These are phyloP conservation scores for Amblyopsis hoosieri DNA, from an alignment of 2,797 vertebrate genomes.

Conservation along the genomic window DNA sequence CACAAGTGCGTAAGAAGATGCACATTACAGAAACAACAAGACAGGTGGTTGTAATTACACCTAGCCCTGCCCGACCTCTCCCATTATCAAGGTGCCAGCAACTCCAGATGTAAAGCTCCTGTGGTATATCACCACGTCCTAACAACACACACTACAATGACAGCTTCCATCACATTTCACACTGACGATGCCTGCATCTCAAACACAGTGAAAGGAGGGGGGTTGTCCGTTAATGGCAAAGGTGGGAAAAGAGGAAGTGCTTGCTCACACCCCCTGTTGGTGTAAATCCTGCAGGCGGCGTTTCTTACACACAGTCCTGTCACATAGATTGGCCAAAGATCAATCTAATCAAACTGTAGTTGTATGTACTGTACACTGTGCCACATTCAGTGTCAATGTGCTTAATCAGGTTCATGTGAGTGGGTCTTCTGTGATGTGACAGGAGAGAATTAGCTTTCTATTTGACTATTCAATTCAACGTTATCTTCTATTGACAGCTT, in stretches of 20 bases:
- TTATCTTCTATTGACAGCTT: constrained; percentile 9
- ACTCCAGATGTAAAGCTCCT: constrained; percentile 66
- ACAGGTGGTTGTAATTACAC: constrained; percentile 40
- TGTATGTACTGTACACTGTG: constrained; percentile 2
- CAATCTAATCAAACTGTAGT: constrained; percentile 15
- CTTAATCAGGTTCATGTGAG: constrained; percentile 24
- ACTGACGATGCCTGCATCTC: constrained; percentile 30
- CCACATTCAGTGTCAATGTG: constrained; percentile 26
- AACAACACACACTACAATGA: constrained; percentile 21
- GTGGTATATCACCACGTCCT: constrained; percentile 41
- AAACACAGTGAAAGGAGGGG: constrained; percentile 22
- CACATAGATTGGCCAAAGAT: constrained; percentile 37
- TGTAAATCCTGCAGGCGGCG: constrained; percentile 55
- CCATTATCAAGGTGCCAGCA: constrained; percentile 63
- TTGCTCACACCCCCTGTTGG: constrained; percentile 41
- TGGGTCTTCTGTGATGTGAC: constrained; percentile 1
- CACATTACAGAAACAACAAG: constrained; percentile 27
- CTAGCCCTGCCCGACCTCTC: constrained; percentile 32
- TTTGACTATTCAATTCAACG: constrained; percentile 15
- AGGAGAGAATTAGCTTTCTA: constrained; percentile 3
- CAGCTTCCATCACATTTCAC: constrained; percentile 43
- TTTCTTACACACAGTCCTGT: constrained; percentile 41
- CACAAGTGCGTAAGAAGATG: constrained; percentile 20
- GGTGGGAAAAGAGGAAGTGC: background rate
- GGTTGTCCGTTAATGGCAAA: constrained; percentile 43